phyloP scores from a whole-genome alignment of 2,113 vertebrate species.

The Madoqua kirkii region DNA sequence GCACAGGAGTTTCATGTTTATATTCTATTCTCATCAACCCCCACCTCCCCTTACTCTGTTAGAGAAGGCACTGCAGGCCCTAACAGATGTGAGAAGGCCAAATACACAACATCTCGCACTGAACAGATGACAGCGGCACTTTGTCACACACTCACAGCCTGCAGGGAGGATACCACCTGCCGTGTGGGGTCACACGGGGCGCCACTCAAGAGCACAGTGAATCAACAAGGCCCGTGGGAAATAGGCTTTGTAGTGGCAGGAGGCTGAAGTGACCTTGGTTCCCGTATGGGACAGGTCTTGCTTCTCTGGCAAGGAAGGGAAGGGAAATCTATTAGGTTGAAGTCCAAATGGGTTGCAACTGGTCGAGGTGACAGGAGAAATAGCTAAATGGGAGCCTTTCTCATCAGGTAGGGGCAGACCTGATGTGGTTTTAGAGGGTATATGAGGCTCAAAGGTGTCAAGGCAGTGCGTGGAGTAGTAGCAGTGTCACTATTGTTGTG shows the following conservation, averaged over 20 bases:
- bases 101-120: too few relatives aligned
- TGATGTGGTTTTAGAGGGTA: neutral
- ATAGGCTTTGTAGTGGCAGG: neutral
- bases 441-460: neutral
- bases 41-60: neutral
- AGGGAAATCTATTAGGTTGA: neutral
- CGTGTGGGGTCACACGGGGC: too few relatives aligned
- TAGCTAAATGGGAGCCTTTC: neutral
- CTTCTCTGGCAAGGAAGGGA: neutral
- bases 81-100: neutral
- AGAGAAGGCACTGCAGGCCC: neutral
- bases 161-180: rapidly evolving
- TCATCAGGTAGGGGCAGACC: neutral
- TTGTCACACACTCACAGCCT: neutral
- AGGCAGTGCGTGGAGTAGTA: neutral
- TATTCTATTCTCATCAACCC: neutral
- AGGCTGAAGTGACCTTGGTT: rapidly evolving
- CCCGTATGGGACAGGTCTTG: rapidly evolving
- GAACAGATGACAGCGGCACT: neutral
- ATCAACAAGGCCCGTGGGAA: neutral
- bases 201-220: rapidly evolving
- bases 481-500: neutral
- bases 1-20: neutral
- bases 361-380: neutral
- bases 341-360: neutral